A percentile compares a stretch with the other conserved stretches of the same genome.
phyloP scores from a whole-genome alignment of 2,888 invertebrate species.

The Galeruca laticollis region DNA sequence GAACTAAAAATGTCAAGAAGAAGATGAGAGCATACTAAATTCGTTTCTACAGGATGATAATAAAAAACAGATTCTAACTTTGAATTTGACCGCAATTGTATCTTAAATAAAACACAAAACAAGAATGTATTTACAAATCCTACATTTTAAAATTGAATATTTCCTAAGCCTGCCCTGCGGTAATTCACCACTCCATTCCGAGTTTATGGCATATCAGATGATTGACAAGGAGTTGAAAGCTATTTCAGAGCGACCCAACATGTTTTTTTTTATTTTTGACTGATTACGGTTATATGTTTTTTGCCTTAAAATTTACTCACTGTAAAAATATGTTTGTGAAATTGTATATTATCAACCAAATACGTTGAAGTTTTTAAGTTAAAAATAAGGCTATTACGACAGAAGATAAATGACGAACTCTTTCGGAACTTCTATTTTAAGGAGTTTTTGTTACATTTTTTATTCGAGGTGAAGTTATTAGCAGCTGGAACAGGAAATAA shows the following conservation, averaged over 20 bases:
- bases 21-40: too few species aligned
- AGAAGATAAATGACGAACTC: neutral
- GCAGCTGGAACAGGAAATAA: neutral
- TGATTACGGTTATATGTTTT: neutral
- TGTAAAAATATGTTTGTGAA: neutral
- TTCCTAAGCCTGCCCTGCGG: neutral
- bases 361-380: neutral
- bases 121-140: too few species aligned
- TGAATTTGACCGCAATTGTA: too few species aligned
- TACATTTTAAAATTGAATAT: too few species aligned
- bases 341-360: neutral
- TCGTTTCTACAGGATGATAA: too few species aligned
- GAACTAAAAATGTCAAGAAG: too few species aligned
- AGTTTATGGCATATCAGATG: slow-evolving; percentile 16
- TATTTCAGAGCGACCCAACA: neutral
- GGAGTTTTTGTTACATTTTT: neutral
- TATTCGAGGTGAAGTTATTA: neutral
- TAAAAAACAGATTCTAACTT: too few species aligned
- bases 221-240: slow-evolving; percentile 22
- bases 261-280: neutral
- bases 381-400: neutral
- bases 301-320: neutral
- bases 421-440: neutral
- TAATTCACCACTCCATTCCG: neutral
- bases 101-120: too few species aligned